Conservation (phyloP, 1,140 invertebrate genomes). For the Danaus melanippus region DNA sequence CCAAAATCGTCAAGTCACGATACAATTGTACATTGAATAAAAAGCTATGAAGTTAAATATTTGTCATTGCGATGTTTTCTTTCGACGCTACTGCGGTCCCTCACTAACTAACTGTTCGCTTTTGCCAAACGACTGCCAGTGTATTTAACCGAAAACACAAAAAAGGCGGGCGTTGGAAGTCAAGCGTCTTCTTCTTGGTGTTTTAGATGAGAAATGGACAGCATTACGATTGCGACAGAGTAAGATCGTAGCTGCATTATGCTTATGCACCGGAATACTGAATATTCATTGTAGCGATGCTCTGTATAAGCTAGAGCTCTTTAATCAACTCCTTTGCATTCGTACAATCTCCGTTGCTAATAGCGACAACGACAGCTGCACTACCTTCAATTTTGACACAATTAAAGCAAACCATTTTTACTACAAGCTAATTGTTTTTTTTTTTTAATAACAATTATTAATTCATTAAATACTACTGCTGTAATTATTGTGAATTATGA, state of each 20-base stretch:
- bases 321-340: constrained; percentile 51
- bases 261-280: constrained; percentile 56
- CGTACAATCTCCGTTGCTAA: constrained; percentile 31
- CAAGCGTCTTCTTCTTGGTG: constrained; percentile 43
- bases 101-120: too few relatives aligned
- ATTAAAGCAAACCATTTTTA: constrained; percentile 23
- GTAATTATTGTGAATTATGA: too few relatives aligned
- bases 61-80: too few relatives aligned
- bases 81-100: too few relatives aligned
- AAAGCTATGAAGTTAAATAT: too few relatives aligned
- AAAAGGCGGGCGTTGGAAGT: constrained; percentile 29
- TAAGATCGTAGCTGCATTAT: constrained; percentile 56
- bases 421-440: neutral
- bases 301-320: constrained; percentile 41
- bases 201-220: constrained; percentile 67
- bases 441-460: too few relatives aligned
- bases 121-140: too few relatives aligned
- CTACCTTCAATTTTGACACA: constrained; percentile 24
- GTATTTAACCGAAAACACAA: constrained; percentile 12
- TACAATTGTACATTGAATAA: too few relatives aligned
- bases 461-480: too few relatives aligned
- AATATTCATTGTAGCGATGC: constrained; percentile 56
- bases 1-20: too few relatives aligned
- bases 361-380: constrained; percentile 30
- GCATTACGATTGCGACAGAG: constrained; percentile 44